Base-by-base conservation (phyloP, 2,888 invertebrate species). In the Aspidiotus rigidus region DNA sequence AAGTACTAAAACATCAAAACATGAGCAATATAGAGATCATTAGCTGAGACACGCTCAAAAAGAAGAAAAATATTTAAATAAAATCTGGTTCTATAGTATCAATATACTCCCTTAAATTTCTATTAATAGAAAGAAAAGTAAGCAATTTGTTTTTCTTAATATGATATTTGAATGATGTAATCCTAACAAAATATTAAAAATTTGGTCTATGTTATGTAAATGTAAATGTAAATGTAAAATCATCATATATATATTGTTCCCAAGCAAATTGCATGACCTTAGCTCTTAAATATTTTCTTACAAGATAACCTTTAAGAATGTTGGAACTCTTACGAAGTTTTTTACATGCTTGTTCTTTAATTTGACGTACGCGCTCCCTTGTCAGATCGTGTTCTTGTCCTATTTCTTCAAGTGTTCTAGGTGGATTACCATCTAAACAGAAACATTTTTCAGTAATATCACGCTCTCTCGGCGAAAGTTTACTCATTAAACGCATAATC, bases 351-450 rank as follows among this genome's bases (percentile, higher is more conserved):
- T 56, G 9, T 10, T 10, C 11, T 15, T 56, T 16, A 56, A 56
- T 8, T n/a, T 56, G 56, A n/a, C 56, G 11, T n/a, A 56, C 16
- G 15, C 56, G 56, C 16, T 56, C 56, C 15, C 56, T 56, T 8
- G 56, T 56, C 7, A 56, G n/a, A n/a, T 56, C 16, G 15, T n/a
- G 16, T 56, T 56, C n/a, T 15, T 56, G 56, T 16, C 56, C 56
- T 56, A 56, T 16, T n/a, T 56, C 56, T 56, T 56, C 56, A 56
- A 56, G 56, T 7, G 56, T 56, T 13, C 15, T 10, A 8, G 11
- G 10, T 8, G 56, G 11, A 8, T 56, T 56, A 8, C 11, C 16
- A 56, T 16, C 56, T 56, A 56, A n/a, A n/a, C 56, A 10, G 15
- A 56, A 56, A 56, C 56, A 15, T 16, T n/a, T 56, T 56, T 8